These are phyloP conservation scores for Agrilus planipennis DNA, from an alignment of 1,140 invertebrate genomes.

Conservation along the genomic window DNA sequence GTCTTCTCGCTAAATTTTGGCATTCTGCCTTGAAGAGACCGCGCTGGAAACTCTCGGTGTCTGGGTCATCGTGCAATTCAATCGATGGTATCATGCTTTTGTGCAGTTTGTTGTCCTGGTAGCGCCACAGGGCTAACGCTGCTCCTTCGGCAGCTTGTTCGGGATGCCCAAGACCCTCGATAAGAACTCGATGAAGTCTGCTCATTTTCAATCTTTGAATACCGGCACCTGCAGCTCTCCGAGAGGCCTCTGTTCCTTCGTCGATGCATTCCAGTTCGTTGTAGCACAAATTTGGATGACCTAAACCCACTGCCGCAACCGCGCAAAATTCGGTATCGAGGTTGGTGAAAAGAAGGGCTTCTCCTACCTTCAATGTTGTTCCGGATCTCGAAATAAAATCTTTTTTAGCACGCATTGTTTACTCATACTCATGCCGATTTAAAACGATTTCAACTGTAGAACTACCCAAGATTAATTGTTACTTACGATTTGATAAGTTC, in stretches of 20 bases:
- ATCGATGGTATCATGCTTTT: slow-evolving; percentile 38
- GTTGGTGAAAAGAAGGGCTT: slow-evolving; percentile 46
- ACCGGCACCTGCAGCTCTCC: slow-evolving; percentile 44
- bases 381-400: slow-evolving; percentile 14
- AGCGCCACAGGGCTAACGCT: slow-evolving; percentile 48
- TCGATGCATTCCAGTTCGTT: slow-evolving; percentile 54
- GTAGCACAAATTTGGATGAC: slow-evolving; percentile 47
- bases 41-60: slow-evolving; percentile 28
- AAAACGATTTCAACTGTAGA: no score
- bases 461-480: no score
- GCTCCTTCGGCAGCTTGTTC: slow-evolving; percentile 65
- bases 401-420: background rate
- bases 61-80: slow-evolving; percentile 34
- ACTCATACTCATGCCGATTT: no score
- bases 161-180: slow-evolving; percentile 59
- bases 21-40: slow-evolving; percentile 45
- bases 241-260: slow-evolving; percentile 53
- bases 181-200: slow-evolving; percentile 45
- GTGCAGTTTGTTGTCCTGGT: slow-evolving; percentile 49
- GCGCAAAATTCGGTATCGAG: slow-evolving; percentile 48
- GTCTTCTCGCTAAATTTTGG: slow-evolving; percentile 64
- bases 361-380: slow-evolving; percentile 35
- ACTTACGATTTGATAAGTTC: slow-evolving; percentile 17
- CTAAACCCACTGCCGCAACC: slow-evolving; percentile 56
- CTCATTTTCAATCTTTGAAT: slow-evolving; percentile 43